Conservation (phyloP, 2,888 invertebrate species). For the Acronicta alni region DNA sequence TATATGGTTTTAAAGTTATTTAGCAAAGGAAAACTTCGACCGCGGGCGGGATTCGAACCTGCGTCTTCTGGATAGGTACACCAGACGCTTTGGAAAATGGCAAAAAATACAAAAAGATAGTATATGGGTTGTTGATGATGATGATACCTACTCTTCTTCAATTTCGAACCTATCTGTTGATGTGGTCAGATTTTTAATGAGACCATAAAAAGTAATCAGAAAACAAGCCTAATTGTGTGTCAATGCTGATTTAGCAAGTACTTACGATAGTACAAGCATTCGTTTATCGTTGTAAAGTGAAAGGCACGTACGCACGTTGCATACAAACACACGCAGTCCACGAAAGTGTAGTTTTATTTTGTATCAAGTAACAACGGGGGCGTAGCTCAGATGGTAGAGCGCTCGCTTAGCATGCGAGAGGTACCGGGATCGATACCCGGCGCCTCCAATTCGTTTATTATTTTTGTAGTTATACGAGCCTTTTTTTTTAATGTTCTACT, state of each 20-base stretch:
- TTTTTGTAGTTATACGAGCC: background rate
- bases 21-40: too few species aligned
- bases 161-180: too few species aligned
- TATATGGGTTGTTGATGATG: too few species aligned
- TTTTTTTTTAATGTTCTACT: background rate
- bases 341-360: constrained; percentile 28
- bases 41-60: too few species aligned
- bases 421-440: constrained; percentile 82
- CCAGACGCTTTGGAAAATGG: too few species aligned
- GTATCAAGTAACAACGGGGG: constrained; percentile 64
- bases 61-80: too few species aligned
- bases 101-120: too few species aligned
- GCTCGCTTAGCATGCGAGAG: constrained; percentile 90
- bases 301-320: constrained; percentile 53
- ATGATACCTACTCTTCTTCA: too few species aligned
- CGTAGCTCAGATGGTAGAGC: constrained; percentile 90
- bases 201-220: too few species aligned
- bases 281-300: constrained; percentile 46
- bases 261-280: constrained; percentile 16
- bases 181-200: too few species aligned
- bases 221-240: too few species aligned
- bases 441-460: constrained; percentile 60
- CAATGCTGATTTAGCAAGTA: constrained; percentile 26
- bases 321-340: constrained; percentile 27
- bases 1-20: too few species aligned